Evolutionary conservation across 2,113 vertebrate species (phyloP).

Genomic region (Ceyx margarethae): DNA sequence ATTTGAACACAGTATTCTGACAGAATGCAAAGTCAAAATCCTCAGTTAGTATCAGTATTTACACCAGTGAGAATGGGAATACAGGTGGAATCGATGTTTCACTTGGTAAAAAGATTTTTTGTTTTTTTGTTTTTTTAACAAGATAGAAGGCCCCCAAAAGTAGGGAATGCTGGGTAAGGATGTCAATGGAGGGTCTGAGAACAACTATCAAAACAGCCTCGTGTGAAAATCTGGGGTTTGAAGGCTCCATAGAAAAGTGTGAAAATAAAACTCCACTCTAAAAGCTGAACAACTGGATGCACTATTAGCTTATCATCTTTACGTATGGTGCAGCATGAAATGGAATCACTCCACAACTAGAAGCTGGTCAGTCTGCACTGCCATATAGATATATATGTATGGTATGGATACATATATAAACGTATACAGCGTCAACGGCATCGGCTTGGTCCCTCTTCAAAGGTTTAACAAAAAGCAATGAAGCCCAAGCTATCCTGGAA

Average conservation of each 20-base stretch:
- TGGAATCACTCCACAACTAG: slow-evolving; percentile 27
- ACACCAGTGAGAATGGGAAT: slow-evolving; percentile 89
- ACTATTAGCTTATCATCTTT: slow-evolving; percentile 11
- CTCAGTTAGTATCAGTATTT: slow-evolving; percentile 95
- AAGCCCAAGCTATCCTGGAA: slow-evolving; percentile 32
- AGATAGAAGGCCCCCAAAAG: slow-evolving; percentile 84
- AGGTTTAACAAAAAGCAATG: neutral
- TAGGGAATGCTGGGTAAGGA: slow-evolving; percentile 81
- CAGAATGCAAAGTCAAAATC: slow-evolving; percentile 90
- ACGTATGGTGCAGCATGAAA: slow-evolving; percentile 41
- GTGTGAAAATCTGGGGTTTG: slow-evolving; percentile 66
- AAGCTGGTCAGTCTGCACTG: slow-evolving; percentile 26
- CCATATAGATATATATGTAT: slow-evolving; percentile 65
- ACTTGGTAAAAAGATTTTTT: slow-evolving; percentile 86
- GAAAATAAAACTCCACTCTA: slow-evolving; percentile 56
- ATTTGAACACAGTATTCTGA: slow-evolving; percentile 95
- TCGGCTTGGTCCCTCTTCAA: slow-evolving; percentile 54
- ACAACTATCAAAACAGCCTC: slow-evolving; percentile 73
- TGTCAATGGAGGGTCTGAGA: slow-evolving; percentile 73
- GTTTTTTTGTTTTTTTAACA: slow-evolving; percentile 77
- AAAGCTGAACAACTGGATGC: slow-evolving; percentile 55
- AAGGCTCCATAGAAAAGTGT: slow-evolving; percentile 73
- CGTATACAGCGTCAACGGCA: slow-evolving; percentile 43
- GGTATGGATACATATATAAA: slow-evolving; percentile 61
- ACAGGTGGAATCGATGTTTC: slow-evolving; percentile 83